A percentile compares a stretch with the other conserved stretches of the same genome.
Conservation (phyloP, 2,797 vertebrate species). For the Atherinosoma microstoma region DNA sequence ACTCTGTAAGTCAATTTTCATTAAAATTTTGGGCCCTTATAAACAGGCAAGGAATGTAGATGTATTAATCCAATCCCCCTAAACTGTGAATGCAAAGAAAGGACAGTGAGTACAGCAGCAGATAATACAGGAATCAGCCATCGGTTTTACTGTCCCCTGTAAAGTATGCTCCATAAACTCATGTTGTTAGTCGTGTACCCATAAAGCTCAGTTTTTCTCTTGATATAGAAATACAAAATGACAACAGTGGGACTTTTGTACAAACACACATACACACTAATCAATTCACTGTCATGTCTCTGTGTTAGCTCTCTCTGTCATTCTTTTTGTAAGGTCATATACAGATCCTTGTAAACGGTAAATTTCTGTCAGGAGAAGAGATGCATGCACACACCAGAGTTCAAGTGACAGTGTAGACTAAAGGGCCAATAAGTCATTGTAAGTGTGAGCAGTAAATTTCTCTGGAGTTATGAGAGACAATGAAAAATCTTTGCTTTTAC, state of each 20-base stretch:
- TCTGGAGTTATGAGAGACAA: constrained; percentile 39
- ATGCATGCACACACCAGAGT: constrained; percentile 3
- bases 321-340: constrained; percentile 35
- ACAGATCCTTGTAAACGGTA: constrained; percentile 54
- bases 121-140: constrained; percentile 37
- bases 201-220: constrained; percentile 51
- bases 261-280: background rate
- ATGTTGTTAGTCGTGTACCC: constrained; percentile 53
- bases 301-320: constrained; percentile 20
- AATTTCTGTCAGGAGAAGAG: constrained; percentile 24
- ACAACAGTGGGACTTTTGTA: background rate
- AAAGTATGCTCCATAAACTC: constrained; percentile 60
- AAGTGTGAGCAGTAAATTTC: constrained; percentile 36
- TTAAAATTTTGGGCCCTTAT: background rate
- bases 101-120: constrained; percentile 1
- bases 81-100: background rate
- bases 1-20: background rate
- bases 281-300: constrained; percentile 21
- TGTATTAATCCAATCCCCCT: background rate
- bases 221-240: constrained; percentile 29
- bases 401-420: constrained; percentile 29
- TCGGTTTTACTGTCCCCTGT: constrained; percentile 57
- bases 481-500: constrained; percentile 33
- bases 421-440: constrained; percentile 44
- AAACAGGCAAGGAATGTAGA: constrained; percentile 3